Conservation (phyloP, 2,797 vertebrate genomes). For the Pachyuromys duprasi region DNA sequence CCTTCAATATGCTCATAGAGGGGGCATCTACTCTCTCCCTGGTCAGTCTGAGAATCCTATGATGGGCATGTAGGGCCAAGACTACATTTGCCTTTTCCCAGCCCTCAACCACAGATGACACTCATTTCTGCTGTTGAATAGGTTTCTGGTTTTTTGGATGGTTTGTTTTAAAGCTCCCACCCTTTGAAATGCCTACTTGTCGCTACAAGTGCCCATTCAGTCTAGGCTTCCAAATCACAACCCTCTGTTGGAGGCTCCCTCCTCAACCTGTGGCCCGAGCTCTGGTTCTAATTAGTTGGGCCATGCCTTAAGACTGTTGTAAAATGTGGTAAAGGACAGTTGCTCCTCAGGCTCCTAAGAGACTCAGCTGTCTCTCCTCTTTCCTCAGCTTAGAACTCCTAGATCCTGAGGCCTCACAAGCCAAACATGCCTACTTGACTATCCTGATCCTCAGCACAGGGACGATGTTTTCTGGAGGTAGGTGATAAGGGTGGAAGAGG, state of each 20-base stretch:
- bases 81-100: not conserved
- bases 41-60: not conserved
- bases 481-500: slow-evolving; percentile 62
- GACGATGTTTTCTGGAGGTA: not conserved
- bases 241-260: not conserved
- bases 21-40: not conserved
- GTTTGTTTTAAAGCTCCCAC: not conserved
- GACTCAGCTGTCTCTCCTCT: not conserved
- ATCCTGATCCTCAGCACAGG: not conserved
- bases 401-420: not conserved
- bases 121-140: not conserved
- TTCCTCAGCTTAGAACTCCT: not conserved
- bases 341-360: not conserved
- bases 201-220: not conserved
- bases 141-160: not conserved
- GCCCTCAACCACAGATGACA: not conserved
- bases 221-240: not conserved
- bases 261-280: not conserved
- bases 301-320: not conserved
- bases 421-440: not conserved
- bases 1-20: not conserved
- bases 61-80: not conserved
- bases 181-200: not conserved
- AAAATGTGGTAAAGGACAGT: not conserved
- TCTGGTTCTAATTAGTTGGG: not conserved